Evolutionary conservation across 2,888 invertebrate species (phyloP).

Genomic region (Drosophila mettleri): DNA sequence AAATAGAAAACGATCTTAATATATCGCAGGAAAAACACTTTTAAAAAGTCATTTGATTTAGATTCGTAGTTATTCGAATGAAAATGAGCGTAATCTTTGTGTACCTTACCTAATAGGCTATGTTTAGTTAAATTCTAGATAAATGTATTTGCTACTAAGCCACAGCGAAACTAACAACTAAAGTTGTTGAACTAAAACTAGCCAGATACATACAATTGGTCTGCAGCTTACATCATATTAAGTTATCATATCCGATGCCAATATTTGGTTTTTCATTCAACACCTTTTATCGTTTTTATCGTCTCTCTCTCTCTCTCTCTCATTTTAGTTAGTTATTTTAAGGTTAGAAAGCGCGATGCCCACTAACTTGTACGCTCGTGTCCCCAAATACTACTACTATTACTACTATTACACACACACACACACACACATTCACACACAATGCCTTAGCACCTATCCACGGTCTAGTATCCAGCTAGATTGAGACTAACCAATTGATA

Average conservation of each 20-base stretch:
- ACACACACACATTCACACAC: conserved; percentile 22
- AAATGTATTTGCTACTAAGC: conserved; percentile 47
- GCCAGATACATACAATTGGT: conserved; percentile 35
- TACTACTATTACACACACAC: conserved; percentile 13
- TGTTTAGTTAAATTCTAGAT: conserved; percentile 60
- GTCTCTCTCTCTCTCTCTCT: conserved; percentile 61
- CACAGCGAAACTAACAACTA: conserved; percentile 22
- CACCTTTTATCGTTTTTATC: conserved; percentile 59
- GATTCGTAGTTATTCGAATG: conserved; percentile 25
- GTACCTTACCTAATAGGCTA: conserved; percentile 47
- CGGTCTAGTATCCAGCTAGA: conserved; percentile 69
- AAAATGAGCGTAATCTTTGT: conserved; percentile 23
- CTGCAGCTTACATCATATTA: conserved; percentile 55
- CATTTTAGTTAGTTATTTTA: conserved; percentile 65
- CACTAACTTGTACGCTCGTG: conserved; percentile 66
- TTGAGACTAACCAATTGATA: conserved; percentile 58
- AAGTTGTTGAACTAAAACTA: conserved; percentile 24
- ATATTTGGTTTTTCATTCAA: conserved; percentile 48
- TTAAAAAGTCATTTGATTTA: conserved; percentile 22
- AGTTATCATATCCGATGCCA: conserved; percentile 46
- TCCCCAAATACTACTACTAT: conserved; percentile 21
- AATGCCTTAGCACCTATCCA: conserved; percentile 55
- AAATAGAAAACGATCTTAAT: conserved; percentile 8
- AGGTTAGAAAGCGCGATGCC: conserved; percentile 71
- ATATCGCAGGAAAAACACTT: conserved; percentile 13